Evolutionary conservation across 1,140 invertebrate genomes (phyloP).

Genomic region (Apis florea): DNA sequence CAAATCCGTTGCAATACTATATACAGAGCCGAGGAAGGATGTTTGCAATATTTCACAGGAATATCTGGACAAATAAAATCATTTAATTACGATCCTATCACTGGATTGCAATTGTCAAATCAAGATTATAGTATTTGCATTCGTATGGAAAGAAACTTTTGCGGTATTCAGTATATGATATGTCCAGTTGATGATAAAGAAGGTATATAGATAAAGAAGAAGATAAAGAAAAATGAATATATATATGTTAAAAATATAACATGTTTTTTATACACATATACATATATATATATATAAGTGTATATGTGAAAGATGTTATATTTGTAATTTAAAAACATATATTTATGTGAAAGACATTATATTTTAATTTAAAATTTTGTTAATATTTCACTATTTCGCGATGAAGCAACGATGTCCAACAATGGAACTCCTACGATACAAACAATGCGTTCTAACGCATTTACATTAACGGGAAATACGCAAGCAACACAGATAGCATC

Average conservation of each 20-base stretch:
- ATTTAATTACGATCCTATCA: conserved; percentile 89
- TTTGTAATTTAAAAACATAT: neutral
- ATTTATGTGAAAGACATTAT: neutral
- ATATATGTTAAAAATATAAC: neutral
- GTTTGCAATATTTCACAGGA: conserved; percentile 90
- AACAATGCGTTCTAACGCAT: conserved; percentile 80
- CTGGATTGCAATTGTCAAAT: conserved; percentile 91
- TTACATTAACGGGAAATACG: conserved; percentile 88
- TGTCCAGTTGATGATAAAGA: conserved; percentile 83
- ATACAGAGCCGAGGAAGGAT: conserved; percentile 90
- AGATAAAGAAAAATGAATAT: neutral
- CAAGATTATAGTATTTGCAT: conserved; percentile 94
- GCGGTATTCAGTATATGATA: conserved; percentile 90
- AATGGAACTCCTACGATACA: neutral
- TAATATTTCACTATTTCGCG: neutral
- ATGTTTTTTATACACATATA: too few species aligned
- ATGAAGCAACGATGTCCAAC: conserved; percentile 2
- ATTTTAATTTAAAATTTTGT: neutral
- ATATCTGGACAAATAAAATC: conserved; percentile 89
- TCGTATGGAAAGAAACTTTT: conserved; percentile 92
- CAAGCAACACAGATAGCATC: conserved; percentile 84
- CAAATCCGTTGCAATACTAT: conserved; percentile 89
- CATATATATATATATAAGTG: neutral
- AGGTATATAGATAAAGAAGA: neutral
- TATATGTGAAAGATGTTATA: too few species aligned